Base-by-base conservation (phyloP, 64 coral and sea anemone genomes). In the Dendrophyllia cribrosa region DNA sequence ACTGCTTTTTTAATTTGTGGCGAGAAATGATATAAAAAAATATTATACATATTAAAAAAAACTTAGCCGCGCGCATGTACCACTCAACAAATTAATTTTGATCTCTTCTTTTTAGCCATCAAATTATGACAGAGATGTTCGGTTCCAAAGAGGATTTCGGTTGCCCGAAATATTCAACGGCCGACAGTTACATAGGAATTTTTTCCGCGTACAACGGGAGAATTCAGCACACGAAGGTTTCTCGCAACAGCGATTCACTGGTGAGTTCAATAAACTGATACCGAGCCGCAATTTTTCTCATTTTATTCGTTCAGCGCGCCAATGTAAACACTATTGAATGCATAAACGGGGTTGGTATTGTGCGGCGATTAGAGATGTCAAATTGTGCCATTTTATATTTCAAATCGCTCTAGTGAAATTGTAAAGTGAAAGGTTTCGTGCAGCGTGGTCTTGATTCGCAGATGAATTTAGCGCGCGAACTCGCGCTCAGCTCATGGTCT, bases 241-340 rank as follows among this genome's bases (percentile, higher is more conserved):
- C 43, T 2, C 80, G 62, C 44, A 84, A 84, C 60, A 34, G 61
- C 62, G 62, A 23, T 44, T 84, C 80, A 84, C 21, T 65, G 80
- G 80, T 84, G 62, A 84, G 80, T 68, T 66, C 65, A 60, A 67
- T 47, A 64, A 48, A 65, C 60, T 16, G 58, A 67, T 60, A 59
- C 23, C 63, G 80, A 84, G 80, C 61, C 80, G 62, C 60, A 84
- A 65, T 67, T 84, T 68, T 66, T 50, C 65, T 64, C 43, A 46
- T 70, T 75, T 75, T 50, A 6, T 75, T 50, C 72, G 16, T 45
- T 63, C 78, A 64, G 26, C 59, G 24, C 22, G 58, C 78, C 49
- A 66, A 65, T 84, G 80, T 84, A 84, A 84, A 84, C 80, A 84
- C 80, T 84, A 63, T 84, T 84, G 80, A 84, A 63, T 84, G 26